Evolutionary conservation across 2,888 invertebrate species (phyloP).

Genomic region (Pimpla rufipes): DNA sequence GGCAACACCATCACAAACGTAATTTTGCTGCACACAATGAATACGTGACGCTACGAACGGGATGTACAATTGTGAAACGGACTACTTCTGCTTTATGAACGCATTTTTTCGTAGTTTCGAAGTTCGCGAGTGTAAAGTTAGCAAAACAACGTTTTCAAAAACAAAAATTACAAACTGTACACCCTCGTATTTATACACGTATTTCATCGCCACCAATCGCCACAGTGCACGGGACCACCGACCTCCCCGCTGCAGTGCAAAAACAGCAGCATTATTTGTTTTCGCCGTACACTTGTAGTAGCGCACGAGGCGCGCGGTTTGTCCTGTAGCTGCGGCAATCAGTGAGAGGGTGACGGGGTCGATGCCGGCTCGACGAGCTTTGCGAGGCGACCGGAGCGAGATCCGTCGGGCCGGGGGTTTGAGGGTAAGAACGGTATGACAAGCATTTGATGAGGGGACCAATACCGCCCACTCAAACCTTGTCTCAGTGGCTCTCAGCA

Average conservation of each 20-base stretch:
- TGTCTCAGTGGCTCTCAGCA: conserved; percentile 78
- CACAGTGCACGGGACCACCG: neutral
- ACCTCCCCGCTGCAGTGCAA: neutral
- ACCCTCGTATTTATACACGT: neutral
- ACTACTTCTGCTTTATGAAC: too few species aligned
- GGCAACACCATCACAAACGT: neutral
- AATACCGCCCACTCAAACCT: conserved; percentile 83
- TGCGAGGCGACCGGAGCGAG: conserved; percentile 76
- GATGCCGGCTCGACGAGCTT: conserved; percentile 74
- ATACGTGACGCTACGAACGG: too few species aligned
- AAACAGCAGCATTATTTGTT: conserved; percentile 30
- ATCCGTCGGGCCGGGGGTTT: conserved; percentile 78
- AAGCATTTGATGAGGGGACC: conserved; percentile 84
- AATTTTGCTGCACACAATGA: neutral
- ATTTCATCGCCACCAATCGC: neutral
- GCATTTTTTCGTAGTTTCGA: too few species aligned
- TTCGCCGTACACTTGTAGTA: conserved; percentile 19
- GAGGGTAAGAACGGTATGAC: conserved; percentile 83
- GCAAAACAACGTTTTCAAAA: neutral
- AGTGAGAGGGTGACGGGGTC: conserved; percentile 52
- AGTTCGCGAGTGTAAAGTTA: too few species aligned
- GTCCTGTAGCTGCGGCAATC: conserved; percentile 38
- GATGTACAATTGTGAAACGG: too few species aligned
- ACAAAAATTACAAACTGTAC: neutral
- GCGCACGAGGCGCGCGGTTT: conserved; percentile 6